Percentiles rank a stretch among this genome's conserved stretches.
Conservation (phyloP, 53 echinoderm and acorn worm species). For the Holothuria leucospilota region DNA sequence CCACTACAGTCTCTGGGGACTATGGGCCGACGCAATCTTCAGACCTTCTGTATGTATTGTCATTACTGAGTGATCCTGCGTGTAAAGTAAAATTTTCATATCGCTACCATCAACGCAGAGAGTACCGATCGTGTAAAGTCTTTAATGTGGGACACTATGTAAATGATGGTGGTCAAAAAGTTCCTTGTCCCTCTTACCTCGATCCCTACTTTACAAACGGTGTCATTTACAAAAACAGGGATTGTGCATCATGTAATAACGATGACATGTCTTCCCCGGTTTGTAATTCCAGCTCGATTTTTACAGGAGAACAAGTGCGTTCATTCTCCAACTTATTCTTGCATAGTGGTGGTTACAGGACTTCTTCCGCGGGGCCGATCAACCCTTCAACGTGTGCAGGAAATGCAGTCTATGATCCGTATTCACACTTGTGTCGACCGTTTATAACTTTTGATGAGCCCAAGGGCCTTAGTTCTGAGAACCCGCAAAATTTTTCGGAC, state of each 20-base stretch:
- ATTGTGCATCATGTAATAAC: conserved; percentile 28
- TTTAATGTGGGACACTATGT: neutral
- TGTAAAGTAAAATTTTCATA: neutral
- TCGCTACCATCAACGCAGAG: neutral
- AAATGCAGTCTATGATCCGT: conserved; percentile 57
- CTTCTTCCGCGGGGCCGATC: too few species aligned
- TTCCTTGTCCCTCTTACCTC: conserved; percentile 3
- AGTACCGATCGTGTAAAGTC: neutral
- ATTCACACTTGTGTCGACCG: conserved; percentile 30
- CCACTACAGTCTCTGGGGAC: neutral
- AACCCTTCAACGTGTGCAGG: neutral
- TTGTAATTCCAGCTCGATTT: neutral
- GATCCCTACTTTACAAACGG: neutral
- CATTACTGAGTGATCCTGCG: neutral
- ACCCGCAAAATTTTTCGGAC: neutral
- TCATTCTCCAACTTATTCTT: conserved; percentile 25
- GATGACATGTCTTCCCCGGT: neutral
- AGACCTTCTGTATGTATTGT: neutral
- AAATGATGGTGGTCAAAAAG: neutral
- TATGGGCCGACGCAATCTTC: too few species aligned
- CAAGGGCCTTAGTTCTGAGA: neutral
- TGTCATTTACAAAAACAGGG: conserved; percentile 4
- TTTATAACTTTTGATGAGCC: conserved; percentile 4
- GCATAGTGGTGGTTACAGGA: neutral
- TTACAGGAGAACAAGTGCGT: neutral